Evolutionary conservation across 2,888 invertebrate genomes (phyloP).

Genomic region (Drosophila subquinaria): DNA sequence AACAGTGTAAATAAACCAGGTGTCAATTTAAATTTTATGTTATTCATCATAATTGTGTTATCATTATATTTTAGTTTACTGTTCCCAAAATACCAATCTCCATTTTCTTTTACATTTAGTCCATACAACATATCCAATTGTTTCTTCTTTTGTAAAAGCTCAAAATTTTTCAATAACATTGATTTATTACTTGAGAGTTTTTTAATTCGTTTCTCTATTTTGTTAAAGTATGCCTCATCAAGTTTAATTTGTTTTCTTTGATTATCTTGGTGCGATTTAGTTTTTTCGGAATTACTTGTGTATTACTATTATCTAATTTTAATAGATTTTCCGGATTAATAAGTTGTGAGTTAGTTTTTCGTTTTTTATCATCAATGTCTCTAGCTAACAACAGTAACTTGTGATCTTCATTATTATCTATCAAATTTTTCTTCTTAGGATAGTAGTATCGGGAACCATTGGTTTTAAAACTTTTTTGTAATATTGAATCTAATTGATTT

Average conservation of each 20-base stretch:
- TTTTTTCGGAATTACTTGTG: not conserved
- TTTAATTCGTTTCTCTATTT: not conserved
- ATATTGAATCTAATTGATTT: not conserved
- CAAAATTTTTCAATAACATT: slow-evolving; percentile 6
- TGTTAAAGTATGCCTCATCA: no score
- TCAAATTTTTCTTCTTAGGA: not conserved
- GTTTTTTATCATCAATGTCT: not conserved
- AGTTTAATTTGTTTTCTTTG: not conserved
- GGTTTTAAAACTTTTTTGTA: slow-evolving; percentile 10
- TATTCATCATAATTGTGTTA: no score
- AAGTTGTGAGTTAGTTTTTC: slow-evolving; percentile 2
- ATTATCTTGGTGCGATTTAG: not conserved
- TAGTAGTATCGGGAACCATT: slow-evolving; percentile 7
- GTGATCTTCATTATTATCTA: not conserved
- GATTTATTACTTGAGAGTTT: slow-evolving; percentile 1
- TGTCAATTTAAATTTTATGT: no score
- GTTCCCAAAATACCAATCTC: no score
- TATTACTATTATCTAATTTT: not conserved
- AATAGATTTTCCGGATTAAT: not conserved
- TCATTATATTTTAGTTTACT: no score
- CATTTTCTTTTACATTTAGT: not conserved
- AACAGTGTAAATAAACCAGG: slow-evolving; percentile 5
- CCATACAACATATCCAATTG: slow-evolving; percentile 26
- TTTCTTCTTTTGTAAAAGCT: slow-evolving; percentile 4
- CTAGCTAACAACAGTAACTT: no score